Base-by-base conservation (phyloP, 2,888 invertebrate species). In the Drosophila cracens region DNA sequence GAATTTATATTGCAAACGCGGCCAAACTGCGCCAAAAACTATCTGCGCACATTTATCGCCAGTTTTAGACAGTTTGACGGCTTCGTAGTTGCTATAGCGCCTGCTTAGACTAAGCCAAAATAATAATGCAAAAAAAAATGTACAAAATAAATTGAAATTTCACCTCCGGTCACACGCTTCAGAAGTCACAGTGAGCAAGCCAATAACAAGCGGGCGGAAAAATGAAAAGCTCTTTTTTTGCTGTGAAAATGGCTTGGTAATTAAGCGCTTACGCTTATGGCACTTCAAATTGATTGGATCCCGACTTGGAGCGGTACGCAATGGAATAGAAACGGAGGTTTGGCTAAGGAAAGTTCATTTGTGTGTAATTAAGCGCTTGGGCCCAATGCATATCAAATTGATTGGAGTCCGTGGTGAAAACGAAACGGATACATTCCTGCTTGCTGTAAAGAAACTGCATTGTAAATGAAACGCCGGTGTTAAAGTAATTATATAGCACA, bases 121-220 rank as follows among this genome's bases (percentile, higher is more conserved):
- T 83, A 76, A 77, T 75, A 46, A 25, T 46, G 46, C 74, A 75
- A 83, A 87, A 80, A 74, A 46, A 46, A 25, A 4, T 16, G 16
- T 8, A 21, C 16, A 25, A 46, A 46, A 46, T 46, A 46, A 46
- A 46, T 46, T 75, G 74, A 81, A 83, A 83, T 87, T 87, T 87
- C 87, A 87, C 87, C 88, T 87, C 88, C 88, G 88, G 87, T 88
- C 87, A 88, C 79, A 87, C 85, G 87, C 83, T 83, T 75, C 80
- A 87, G 70, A 74, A 86, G 84, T 82, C 70, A 86, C 76, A 81
- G 60, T 62, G 54, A 62, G 57, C 52, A 40, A 66, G 54, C 59
- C 48, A 25, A 46, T 25, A 25, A 56, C 67, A 66, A 66, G 31
- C 31, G 48, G 34, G 43, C 51, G 40, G 49, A 56, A 51, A 65